phyloP scores from a whole-genome alignment of 2,113 vertebrate genomes.

The Philantomba maxwellii region DNA sequence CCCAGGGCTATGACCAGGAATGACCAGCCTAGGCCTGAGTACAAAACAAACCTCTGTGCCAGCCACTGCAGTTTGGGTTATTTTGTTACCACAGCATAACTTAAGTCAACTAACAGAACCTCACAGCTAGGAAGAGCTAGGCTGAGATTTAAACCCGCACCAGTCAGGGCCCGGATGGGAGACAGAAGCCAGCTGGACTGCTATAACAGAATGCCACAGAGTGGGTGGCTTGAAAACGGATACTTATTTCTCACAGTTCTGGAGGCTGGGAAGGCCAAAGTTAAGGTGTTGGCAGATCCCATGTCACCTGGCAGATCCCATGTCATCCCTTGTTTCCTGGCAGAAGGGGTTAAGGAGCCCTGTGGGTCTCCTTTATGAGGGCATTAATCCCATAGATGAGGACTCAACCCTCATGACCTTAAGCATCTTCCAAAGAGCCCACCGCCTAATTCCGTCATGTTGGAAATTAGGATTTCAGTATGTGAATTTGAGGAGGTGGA shows the following conservation, averaged over 20 bases:
- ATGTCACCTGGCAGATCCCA: too few relatives aligned
- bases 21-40: too few relatives aligned
- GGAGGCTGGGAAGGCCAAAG: background rate
- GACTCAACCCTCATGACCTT: background rate
- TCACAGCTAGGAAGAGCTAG: background rate
- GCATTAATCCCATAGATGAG: background rate
- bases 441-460: background rate
- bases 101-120: background rate
- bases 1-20: background rate
- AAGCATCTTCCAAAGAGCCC: background rate
- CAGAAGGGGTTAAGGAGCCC: background rate
- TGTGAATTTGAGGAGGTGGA: background rate
- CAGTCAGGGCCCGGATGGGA: background rate
- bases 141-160: background rate
- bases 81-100: background rate
- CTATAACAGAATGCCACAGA: background rate
- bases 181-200: background rate
- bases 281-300: background rate
- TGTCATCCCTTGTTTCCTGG: background rate
- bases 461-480: background rate
- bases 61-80: background rate
- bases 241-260: background rate
- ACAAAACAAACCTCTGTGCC: background rate
- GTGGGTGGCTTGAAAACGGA: background rate
- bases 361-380: background rate